Base-by-base conservation (phyloP, 2,888 invertebrate species). In the Andrena camellia region DNA sequence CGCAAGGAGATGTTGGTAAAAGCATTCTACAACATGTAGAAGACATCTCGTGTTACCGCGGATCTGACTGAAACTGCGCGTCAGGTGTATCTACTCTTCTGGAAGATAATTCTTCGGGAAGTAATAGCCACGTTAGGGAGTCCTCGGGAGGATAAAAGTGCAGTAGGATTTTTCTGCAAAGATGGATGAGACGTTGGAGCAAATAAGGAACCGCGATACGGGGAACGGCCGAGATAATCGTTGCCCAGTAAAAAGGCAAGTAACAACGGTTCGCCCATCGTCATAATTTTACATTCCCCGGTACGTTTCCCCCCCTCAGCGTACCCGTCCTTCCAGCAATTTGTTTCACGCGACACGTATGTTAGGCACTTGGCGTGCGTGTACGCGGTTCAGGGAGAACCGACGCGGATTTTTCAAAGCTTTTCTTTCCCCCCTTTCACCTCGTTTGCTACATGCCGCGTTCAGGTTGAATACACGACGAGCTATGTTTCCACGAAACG, bases 301-400 rank as follows among this genome's bases (percentile, higher is more conserved):
- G n/a, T 20, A 20, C 48, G 33, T 60, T 13, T 64, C 59, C 35
- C 50, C 57, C 62, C 31, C n/a, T n/a, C 23, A 35, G 62, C 42
- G 23, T 42, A 62, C 48, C 42, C 67, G 52, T 67, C 62, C 66
- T 33, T 31, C 62, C 31, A 52, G 67, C 60, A 72, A 81, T 67
- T 78, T 81, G 79, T 62, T 72, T 64, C 66, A 60, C 79, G 59
- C 68, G 70, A 68, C 78, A 70, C 69, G 71, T 78, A 67, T 57
- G 79, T 57, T 50, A 48, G 62, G 8, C 42, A 17, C 33, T 72
- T 42, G 48, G 52, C 78, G 63, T 72, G 80, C 54, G 17, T 48
- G 52, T 50, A 52, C 67, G 66, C 50, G 23, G 42, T 2, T 42
- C 35, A 23, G 20, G 63, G 42, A 67, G 57, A 78, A 31, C n/a